Conservation (phyloP, 2,888 invertebrate genomes). For the Microdon myrmicae region DNA sequence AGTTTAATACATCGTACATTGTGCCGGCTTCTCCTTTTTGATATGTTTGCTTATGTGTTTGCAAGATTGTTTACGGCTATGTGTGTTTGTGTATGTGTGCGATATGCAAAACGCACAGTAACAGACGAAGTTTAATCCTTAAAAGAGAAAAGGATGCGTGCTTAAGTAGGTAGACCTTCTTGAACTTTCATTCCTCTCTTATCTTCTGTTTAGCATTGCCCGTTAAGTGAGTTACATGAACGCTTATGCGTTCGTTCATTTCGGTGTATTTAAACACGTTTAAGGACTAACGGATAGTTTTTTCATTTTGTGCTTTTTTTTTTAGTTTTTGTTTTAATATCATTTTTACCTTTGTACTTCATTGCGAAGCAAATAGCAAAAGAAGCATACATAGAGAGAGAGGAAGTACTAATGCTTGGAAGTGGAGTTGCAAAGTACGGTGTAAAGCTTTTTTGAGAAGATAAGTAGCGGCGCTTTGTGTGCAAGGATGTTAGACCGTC, state of each 20-base stretch:
- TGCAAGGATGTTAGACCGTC: conserved; percentile 10
- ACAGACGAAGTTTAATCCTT: conserved; percentile 42
- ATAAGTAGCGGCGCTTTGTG: conserved; percentile 41
- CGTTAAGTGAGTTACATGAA: conserved; percentile 43
- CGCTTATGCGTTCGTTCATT: conserved; percentile 20
- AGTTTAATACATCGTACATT: conserved; percentile 16
- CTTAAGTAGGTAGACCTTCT: conserved; percentile 60
- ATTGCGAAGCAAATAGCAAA: conserved; percentile 8
- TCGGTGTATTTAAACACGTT: conserved; percentile 29
- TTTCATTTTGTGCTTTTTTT: conserved; percentile 8
- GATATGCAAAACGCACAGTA: conserved; percentile 17
- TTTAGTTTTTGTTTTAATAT: conserved; percentile 3
- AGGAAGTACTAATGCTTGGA: conserved; percentile 30
- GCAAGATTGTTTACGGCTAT: neutral
- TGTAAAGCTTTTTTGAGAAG: conserved; percentile 32
- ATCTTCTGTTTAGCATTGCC: conserved; percentile 14
- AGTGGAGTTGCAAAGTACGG: conserved; percentile 24
- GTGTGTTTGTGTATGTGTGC: conserved; percentile 3
- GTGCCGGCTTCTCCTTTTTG: conserved; percentile 14
- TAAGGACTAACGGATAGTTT: conserved; percentile 43
- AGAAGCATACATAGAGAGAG: neutral
- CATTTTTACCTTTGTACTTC: conserved; percentile 18
- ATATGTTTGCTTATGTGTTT: neutral
- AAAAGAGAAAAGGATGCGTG: conserved; percentile 59
- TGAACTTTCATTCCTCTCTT: conserved; percentile 32